phyloP scores from a whole-genome alignment of 2,797 vertebrate genomes.

The Manis crassicaudata region DNA sequence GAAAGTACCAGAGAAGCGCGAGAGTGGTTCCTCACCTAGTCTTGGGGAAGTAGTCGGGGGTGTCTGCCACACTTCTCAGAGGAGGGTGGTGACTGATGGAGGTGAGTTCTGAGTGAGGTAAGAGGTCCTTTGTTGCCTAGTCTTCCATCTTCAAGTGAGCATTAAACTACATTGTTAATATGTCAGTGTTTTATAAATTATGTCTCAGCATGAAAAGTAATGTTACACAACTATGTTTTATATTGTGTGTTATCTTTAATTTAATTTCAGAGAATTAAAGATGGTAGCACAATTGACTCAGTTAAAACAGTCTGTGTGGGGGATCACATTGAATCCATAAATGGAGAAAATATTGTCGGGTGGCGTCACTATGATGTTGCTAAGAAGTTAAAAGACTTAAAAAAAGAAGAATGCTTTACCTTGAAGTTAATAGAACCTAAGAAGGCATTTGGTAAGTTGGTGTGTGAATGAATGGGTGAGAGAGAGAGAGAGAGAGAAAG shows the following conservation, averaged over 20 bases:
- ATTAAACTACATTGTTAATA: not conserved
- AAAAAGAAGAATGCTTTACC: conserved; percentile 90
- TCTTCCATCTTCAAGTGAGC: not conserved
- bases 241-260: not conserved
- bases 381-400: conserved; percentile 95
- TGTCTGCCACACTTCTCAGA: not conserved
- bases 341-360: conserved; percentile 91
- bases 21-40: not conserved
- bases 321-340: conserved; percentile 96
- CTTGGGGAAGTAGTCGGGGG: not conserved
- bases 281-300: conserved; percentile 92
- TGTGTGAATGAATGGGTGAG: not conserved
- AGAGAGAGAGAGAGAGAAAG: not conserved
- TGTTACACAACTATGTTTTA: not conserved
- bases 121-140: not conserved
- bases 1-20: not conserved
- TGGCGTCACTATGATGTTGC: conserved; percentile 96
- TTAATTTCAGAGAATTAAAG: conserved; percentile 92
- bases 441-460: conserved; percentile 96
- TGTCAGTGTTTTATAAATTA: not conserved
- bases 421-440: conserved; percentile 94
- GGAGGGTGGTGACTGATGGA: not conserved
- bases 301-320: conserved; percentile 93
- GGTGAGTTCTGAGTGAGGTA: not conserved
- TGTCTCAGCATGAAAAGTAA: not conserved